A percentile compares a stretch with the other conserved stretches of the same genome.
phyloP scores from a whole-genome alignment of 2,888 invertebrate genomes.

The Platyscelio sp. region DNA sequence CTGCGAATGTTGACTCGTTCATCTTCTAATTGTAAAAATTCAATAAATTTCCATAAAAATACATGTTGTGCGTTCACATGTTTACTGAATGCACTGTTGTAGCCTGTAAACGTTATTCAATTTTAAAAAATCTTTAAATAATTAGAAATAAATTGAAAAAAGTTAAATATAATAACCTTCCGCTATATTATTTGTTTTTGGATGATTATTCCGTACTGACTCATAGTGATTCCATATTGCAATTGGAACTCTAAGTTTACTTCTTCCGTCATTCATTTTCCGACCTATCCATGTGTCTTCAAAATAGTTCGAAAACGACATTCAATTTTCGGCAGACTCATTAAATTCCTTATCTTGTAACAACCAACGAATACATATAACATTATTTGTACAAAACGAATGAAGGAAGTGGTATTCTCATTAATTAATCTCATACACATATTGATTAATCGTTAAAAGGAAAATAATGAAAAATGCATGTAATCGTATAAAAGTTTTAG shows the following conservation, averaged over 20 bases:
- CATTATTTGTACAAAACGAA: too few relatives aligned
- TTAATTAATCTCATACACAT: too few relatives aligned
- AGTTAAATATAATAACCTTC: not conserved
- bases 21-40: not conserved
- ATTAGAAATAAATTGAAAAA: not conserved
- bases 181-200: not conserved
- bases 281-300: slow-evolving; percentile 6
- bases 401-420: too few relatives aligned
- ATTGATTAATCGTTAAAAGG: too few relatives aligned
- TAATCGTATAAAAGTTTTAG: too few relatives aligned
- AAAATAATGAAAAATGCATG: too few relatives aligned
- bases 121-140: not conserved
- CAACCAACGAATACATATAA: not conserved
- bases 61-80: not conserved
- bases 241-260: not conserved
- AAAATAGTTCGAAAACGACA: not conserved
- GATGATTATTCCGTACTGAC: not conserved
- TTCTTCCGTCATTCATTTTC: not conserved
- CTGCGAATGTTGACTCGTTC: not conserved
- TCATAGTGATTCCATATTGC: slow-evolving; percentile 5
- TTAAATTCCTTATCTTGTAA: not conserved
- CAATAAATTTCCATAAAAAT: not conserved
- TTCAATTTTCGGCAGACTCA: not conserved
- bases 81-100: not conserved
- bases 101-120: not conserved